phyloP scores from a whole-genome alignment of 2,113 vertebrate species.

The Rhipidura dahli region DNA sequence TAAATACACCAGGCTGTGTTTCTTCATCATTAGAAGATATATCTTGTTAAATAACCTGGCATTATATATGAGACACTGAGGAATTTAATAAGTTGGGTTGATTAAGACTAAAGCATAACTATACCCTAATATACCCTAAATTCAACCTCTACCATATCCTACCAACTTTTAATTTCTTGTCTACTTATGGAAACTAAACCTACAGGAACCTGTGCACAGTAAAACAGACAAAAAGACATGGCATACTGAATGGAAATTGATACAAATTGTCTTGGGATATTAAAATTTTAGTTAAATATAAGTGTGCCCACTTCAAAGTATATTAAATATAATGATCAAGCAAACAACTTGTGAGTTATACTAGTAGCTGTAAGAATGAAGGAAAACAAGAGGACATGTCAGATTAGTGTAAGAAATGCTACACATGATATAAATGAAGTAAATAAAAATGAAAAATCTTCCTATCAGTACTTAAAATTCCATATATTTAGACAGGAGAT shows the following conservation, averaged over 20 bases:
- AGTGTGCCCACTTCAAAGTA: background rate
- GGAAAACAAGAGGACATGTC: background rate
- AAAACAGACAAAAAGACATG: background rate
- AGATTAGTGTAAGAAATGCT: background rate
- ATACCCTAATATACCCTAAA: background rate
- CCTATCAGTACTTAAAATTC: background rate
- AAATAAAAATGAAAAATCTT: background rate
- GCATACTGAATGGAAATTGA: background rate
- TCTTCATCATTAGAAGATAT: background rate
- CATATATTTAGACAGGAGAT: background rate
- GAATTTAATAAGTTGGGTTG: background rate
- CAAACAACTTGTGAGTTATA: background rate
- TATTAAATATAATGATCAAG: background rate
- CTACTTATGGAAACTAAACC: background rate
- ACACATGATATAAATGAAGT: background rate
- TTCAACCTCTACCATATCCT: background rate
- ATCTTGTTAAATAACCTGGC: background rate
- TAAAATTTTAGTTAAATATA: background rate
- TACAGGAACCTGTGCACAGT: background rate
- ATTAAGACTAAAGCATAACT: background rate
- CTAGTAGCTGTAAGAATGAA: background rate
- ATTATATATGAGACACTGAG: background rate
- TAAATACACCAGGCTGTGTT: background rate
- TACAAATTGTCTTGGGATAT: background rate
- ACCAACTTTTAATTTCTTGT: background rate